A percentile compares a stretch with the other conserved stretches of the same genome.
phyloP scores from a whole-genome alignment of 2,797 vertebrate genomes.

The Monodelphis domestica region DNA sequence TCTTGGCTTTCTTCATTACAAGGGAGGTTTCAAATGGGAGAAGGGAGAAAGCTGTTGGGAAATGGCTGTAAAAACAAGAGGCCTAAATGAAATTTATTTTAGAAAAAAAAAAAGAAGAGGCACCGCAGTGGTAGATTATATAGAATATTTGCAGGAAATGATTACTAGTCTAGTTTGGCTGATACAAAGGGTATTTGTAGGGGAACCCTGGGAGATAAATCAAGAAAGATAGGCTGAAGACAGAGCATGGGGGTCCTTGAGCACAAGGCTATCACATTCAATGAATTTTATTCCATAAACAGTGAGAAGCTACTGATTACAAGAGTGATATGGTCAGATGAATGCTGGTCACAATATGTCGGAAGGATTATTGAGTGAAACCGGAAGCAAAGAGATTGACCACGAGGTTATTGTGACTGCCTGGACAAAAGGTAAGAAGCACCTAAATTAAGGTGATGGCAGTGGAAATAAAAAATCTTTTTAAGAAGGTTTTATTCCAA shows the following conservation, averaged over 20 bases:
- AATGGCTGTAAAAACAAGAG: background rate
- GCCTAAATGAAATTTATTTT: background rate
- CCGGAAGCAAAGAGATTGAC: background rate
- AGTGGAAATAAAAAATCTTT: background rate
- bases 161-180: background rate
- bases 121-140: background rate
- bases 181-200: background rate
- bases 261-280: background rate
- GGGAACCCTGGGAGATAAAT: background rate
- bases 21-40: background rate
- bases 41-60: background rate
- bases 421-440: background rate
- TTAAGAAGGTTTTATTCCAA: background rate
- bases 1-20: background rate
- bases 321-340: background rate
- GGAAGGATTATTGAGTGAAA: background rate
- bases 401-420: background rate
- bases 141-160: background rate
- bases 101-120: background rate
- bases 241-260: background rate
- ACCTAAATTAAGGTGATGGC: background rate
- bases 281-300: background rate
- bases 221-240: background rate
- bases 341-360: background rate
- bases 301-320: background rate